Evolutionary conservation across 2,797 vertebrate species (phyloP).

Genomic region (Psittacula echo): DNA sequence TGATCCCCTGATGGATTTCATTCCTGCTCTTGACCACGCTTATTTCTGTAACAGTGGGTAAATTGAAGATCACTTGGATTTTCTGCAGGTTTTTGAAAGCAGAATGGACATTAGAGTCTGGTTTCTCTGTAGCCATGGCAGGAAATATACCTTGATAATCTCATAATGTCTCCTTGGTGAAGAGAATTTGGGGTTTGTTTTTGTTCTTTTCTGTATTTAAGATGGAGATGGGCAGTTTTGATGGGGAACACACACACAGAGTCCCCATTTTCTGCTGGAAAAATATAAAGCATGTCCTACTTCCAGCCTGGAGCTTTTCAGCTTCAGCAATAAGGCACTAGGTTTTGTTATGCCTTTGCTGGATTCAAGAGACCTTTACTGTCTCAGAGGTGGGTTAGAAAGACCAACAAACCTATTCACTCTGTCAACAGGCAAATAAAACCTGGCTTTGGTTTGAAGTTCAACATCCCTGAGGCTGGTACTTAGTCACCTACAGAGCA

Average conservation of each 20-base stretch:
- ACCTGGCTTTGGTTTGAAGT: constrained; percentile 32
- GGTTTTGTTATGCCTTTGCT: constrained; percentile 1
- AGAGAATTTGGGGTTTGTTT: not conserved
- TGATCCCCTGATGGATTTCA: not conserved
- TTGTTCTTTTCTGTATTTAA: not conserved
- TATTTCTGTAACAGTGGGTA: not conserved
- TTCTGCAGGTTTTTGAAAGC: not conserved
- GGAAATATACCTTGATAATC: not conserved
- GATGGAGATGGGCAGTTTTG: not conserved
- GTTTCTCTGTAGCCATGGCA: not conserved
- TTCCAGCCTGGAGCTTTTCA: not conserved
- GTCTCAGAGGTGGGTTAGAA: constrained; percentile 5
- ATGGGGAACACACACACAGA: not conserved
- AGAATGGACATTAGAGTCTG: not conserved
- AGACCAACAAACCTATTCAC: not conserved
- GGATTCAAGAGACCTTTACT: constrained; percentile 48
- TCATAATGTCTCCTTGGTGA: not conserved
- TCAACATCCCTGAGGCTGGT: not conserved
- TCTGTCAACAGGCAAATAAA: constrained; percentile 52
- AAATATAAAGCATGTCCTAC: not conserved
- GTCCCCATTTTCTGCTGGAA: not conserved
- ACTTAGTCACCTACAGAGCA: not conserved
- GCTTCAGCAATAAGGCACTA: not conserved
- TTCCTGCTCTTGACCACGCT: not conserved
- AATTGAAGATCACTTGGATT: not conserved